A percentile compares a stretch with the other conserved stretches of the same genome.
Evolutionary conservation across 2,888 invertebrate genomes (phyloP).

Genomic region (Drymonia ruficornis): DNA sequence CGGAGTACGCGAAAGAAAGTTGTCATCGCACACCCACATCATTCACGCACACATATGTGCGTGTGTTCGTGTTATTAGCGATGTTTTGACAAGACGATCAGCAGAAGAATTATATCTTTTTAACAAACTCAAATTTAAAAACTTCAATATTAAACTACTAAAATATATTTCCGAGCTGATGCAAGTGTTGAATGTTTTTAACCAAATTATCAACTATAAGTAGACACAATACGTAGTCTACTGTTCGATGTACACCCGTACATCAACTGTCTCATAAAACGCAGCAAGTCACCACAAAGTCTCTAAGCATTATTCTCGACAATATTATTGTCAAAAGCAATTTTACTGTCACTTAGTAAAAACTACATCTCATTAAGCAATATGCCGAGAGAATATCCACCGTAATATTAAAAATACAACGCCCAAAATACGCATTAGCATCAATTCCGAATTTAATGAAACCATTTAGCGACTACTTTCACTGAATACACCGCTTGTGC

Average conservation of each 20-base stretch:
- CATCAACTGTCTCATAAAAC: too few relatives aligned
- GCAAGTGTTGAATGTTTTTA: too few relatives aligned
- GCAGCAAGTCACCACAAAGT: too few relatives aligned
- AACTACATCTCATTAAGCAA: background rate
- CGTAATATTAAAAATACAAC: background rate
- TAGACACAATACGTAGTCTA: too few relatives aligned
- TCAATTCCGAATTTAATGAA: constrained; percentile 1
- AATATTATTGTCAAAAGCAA: too few relatives aligned
- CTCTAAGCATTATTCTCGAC: too few relatives aligned
- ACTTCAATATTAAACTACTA: too few relatives aligned
- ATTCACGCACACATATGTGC: constrained; percentile 5
- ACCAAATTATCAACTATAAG: too few relatives aligned
- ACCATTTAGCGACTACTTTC: constrained; percentile 28
- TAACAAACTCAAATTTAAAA: too few relatives aligned
- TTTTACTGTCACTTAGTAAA: too few relatives aligned
- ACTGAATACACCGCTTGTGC: constrained; percentile 33
- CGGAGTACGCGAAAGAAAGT: constrained; percentile 48
- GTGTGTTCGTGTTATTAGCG: constrained; percentile 12
- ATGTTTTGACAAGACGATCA: background rate
- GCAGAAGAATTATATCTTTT: background rate
- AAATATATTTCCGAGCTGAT: too few relatives aligned
- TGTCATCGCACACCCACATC: constrained; percentile 36
- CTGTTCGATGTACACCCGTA: too few relatives aligned
- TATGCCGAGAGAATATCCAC: background rate
- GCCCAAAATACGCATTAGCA: constrained; percentile 2